Conservation (phyloP, 2,797 vertebrate species). For the Phrynocephalus guinanensis region DNA sequence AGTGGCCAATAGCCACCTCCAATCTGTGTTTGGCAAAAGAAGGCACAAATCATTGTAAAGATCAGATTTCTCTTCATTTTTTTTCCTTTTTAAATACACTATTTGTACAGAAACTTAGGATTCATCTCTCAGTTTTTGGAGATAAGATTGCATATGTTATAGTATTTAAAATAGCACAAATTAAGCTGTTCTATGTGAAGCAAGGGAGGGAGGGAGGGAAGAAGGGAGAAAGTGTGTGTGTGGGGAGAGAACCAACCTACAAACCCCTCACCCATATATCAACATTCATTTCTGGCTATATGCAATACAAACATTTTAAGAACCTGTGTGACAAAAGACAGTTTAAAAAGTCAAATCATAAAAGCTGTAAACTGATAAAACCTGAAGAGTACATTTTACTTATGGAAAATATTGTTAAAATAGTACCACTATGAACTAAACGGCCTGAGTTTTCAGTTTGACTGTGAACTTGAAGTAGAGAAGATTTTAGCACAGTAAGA, state of each 20-base stretch:
- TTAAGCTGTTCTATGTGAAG: constrained; percentile 72
- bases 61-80: constrained; percentile 75
- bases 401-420: constrained; percentile 88
- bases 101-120: constrained; percentile 73
- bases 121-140: constrained; percentile 66
- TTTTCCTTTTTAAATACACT: constrained; percentile 76
- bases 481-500: constrained; percentile 82
- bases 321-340: constrained; percentile 81
- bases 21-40: constrained; percentile 81
- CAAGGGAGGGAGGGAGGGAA: constrained; percentile 39
- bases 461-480: constrained; percentile 81
- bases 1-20: constrained; percentile 74
- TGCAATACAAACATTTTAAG: constrained; percentile 80
- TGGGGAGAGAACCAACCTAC: constrained; percentile 9
- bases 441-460: constrained; percentile 83
- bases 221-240: background rate
- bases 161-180: constrained; percentile 75
- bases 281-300: constrained; percentile 75
- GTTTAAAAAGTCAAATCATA: constrained; percentile 82
- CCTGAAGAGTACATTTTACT: constrained; percentile 85
- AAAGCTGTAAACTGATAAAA: constrained; percentile 85
- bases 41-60: constrained; percentile 85
- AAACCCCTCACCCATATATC: constrained; percentile 55
- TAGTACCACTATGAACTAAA: constrained; percentile 90
- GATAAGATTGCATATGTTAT: constrained; percentile 81